These are phyloP conservation scores for Dione juno DNA, from an alignment of 2,888 invertebrate species.

Conservation along the genomic window DNA sequence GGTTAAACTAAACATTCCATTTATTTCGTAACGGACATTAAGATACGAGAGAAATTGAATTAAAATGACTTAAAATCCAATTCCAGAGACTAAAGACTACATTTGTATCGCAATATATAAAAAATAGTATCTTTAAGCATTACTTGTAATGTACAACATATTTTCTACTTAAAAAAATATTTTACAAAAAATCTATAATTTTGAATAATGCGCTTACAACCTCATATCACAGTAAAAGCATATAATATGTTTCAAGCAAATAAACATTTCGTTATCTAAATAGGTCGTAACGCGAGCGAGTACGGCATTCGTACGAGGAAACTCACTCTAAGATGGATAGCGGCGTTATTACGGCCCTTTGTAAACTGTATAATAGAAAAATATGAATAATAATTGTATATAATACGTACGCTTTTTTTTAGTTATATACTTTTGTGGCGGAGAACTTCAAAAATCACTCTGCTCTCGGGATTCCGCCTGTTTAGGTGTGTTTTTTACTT, in stretches of 20 bases:
- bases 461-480: no score
- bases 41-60: no score
- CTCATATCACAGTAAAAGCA: conserved; percentile 37
- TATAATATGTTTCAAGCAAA: conserved; percentile 44
- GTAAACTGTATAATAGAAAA: conserved; percentile 33
- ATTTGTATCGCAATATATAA: no score
- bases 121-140: background rate
- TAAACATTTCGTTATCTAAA: conserved; percentile 49
- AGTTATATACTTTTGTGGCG: background rate
- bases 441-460: background rate
- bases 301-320: conserved; percentile 42
- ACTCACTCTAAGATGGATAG: conserved; percentile 42
- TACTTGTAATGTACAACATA: background rate
- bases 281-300: conserved; percentile 46
- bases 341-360: conserved; percentile 40
- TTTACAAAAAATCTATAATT: conserved; percentile 14
- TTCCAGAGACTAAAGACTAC: no score
- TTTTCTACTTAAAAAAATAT: background rate
- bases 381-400: conserved; percentile 23
- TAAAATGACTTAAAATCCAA: no score
- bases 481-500: no score
- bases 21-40: no score
- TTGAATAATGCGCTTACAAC: conserved; percentile 17
- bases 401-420: background rate
- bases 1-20: no score